These are phyloP conservation scores for Uria aalge DNA, from an alignment of 2,113 vertebrate species.

Conservation along the genomic window DNA sequence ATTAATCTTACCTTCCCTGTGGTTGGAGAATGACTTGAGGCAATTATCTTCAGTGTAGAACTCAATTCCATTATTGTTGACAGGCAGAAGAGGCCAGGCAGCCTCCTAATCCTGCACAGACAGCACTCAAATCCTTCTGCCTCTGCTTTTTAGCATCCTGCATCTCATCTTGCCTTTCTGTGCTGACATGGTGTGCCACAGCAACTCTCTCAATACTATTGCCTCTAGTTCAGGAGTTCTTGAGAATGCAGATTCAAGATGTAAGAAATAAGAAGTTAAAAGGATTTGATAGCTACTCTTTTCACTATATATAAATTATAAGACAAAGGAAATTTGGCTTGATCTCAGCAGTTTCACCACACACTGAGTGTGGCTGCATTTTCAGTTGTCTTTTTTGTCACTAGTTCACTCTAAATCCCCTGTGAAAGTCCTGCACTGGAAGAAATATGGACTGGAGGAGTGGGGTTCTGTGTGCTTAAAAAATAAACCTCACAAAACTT, in stretches of 20 bases:
- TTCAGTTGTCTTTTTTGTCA: neutral
- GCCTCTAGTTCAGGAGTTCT: neutral
- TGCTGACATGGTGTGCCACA: neutral
- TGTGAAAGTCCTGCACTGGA: neutral
- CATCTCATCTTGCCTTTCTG: neutral
- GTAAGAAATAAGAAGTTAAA: neutral
- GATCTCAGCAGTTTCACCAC: neutral
- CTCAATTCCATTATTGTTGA: conserved; percentile 48
- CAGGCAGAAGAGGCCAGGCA: neutral
- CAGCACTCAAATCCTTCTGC: neutral
- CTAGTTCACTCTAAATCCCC: neutral
- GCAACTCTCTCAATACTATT: neutral
- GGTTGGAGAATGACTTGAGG: conserved; percentile 38
- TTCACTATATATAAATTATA: neutral
- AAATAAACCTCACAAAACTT: neutral
- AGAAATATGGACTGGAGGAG: neutral
- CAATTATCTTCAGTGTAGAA: conserved; percentile 57
- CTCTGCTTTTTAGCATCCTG: neutral
- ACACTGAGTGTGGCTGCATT: neutral
- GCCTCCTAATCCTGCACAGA: neutral
- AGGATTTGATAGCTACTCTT: neutral
- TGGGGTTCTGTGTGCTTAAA: neutral
- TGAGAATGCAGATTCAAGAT: neutral
- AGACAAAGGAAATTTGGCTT: neutral
- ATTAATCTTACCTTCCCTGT: conserved; percentile 72